These are phyloP conservation scores for Rhea pennata DNA, from an alignment of 2,113 vertebrate species.

Conservation along the genomic window DNA sequence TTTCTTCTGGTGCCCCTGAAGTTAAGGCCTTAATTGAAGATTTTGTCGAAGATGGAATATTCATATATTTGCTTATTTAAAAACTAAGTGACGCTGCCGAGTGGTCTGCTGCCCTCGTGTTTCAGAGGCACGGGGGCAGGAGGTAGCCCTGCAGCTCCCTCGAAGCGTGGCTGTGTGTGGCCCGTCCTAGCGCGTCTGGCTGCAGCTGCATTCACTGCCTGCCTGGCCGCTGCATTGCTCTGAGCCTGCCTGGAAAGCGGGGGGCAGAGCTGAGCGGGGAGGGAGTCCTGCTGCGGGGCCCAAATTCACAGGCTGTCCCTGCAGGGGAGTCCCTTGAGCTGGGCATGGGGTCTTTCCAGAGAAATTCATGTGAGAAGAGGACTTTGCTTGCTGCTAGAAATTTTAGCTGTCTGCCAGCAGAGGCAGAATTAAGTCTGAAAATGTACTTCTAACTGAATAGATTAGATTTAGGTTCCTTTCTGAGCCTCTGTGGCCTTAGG, in stretches of 20 bases:
- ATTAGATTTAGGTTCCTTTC: not conserved
- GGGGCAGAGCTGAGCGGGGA: not conserved
- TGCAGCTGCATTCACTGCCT: not conserved
- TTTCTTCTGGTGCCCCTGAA: slow-evolving; percentile 1
- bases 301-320: not conserved
- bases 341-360: not conserved
- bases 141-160: not conserved
- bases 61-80: not conserved
- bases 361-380: not conserved
- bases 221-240: not conserved
- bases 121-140: not conserved
- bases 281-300: not conserved
- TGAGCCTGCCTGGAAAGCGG: not conserved
- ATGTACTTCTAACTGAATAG: not conserved
- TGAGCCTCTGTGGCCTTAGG: not conserved
- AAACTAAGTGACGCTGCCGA: not conserved
- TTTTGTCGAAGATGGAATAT: slow-evolving; percentile 2
- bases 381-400: not conserved
- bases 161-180: accelerated
- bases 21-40: not conserved
- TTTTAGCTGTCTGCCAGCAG: not conserved
- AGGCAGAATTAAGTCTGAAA: slow-evolving; percentile 14
- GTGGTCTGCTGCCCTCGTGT: not conserved
- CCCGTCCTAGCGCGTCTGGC: not conserved
- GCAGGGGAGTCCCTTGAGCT: not conserved